phyloP scores from a whole-genome alignment of 2,113 vertebrate species.

The Nymphicus hollandicus region DNA sequence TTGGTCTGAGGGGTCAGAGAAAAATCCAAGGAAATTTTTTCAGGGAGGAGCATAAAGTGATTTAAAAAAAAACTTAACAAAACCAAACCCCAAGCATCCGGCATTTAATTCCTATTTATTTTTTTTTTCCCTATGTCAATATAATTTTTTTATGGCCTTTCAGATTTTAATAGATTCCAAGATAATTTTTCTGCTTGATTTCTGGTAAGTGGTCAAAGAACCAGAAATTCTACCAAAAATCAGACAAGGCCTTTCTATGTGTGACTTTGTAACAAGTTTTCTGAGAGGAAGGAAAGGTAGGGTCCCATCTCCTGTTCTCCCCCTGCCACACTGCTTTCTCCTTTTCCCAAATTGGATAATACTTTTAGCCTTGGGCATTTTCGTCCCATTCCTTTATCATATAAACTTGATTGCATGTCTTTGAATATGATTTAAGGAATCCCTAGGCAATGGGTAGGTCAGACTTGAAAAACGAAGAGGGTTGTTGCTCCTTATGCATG shows the following conservation, averaged over 20 bases:
- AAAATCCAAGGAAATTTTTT: background rate
- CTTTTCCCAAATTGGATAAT: background rate
- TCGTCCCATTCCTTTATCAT: background rate
- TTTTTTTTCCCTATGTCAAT: background rate
- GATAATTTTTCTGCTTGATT: background rate
- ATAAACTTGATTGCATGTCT: background rate
- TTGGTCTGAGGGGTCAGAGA: background rate
- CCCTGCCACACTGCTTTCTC: background rate
- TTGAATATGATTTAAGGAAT: background rate
- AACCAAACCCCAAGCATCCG: background rate
- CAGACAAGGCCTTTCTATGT: background rate
- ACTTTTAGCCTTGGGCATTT: background rate
- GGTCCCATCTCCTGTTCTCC: background rate
- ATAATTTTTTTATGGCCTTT: background rate
- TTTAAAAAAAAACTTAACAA: background rate
- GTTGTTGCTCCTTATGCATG: background rate
- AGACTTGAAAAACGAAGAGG: background rate
- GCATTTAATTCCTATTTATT: background rate
- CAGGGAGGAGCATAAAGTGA: background rate
- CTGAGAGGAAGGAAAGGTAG: background rate
- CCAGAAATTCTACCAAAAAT: background rate
- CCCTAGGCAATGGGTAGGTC: background rate
- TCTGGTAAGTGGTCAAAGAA: background rate
- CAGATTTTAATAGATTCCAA: background rate
- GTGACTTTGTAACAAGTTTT: background rate